Conservation (phyloP, 2,113 vertebrate species). For the Lepus americanus region DNA sequence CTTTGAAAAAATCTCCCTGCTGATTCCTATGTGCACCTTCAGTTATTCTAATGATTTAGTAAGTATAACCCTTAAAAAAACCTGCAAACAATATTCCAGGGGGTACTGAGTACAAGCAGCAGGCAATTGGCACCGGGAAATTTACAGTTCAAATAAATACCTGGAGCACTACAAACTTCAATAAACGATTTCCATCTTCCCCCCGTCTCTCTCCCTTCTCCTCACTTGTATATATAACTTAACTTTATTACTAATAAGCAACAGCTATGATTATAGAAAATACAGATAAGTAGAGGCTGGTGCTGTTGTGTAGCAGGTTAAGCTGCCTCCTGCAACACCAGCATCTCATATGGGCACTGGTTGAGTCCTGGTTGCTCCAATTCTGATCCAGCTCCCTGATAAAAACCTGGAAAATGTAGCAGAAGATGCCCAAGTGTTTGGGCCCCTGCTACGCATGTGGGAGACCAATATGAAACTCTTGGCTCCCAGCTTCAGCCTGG, state of each 20-base stretch:
- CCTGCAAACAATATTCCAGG: not conserved
- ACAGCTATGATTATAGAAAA: not conserved
- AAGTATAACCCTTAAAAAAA: not conserved
- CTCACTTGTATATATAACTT: not conserved
- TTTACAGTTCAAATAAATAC: not conserved
- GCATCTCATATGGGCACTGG: too few relatives aligned
- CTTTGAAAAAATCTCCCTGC: constrained; percentile 21
- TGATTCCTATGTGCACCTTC: not conserved
- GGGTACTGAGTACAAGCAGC: not conserved
- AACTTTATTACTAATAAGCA: constrained; percentile 26
- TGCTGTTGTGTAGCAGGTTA: too few relatives aligned
- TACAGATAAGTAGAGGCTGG: not conserved
- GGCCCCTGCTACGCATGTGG: too few relatives aligned
- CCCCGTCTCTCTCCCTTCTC: not conserved
- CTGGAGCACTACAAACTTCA: not conserved
- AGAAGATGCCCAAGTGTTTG: too few relatives aligned
- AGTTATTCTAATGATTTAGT: constrained; percentile 8
- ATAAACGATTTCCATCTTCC: not conserved
- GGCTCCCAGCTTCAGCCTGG: too few relatives aligned
- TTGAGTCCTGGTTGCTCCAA: too few relatives aligned
- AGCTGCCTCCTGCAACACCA: too few relatives aligned
- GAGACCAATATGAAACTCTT: too few relatives aligned
- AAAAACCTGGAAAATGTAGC: too few relatives aligned
- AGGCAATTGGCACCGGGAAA: not conserved
- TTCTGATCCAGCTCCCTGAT: too few relatives aligned